Evolutionary conservation across 2,797 vertebrate species (phyloP).

Genomic region (Clarias platycephalus): DNA sequence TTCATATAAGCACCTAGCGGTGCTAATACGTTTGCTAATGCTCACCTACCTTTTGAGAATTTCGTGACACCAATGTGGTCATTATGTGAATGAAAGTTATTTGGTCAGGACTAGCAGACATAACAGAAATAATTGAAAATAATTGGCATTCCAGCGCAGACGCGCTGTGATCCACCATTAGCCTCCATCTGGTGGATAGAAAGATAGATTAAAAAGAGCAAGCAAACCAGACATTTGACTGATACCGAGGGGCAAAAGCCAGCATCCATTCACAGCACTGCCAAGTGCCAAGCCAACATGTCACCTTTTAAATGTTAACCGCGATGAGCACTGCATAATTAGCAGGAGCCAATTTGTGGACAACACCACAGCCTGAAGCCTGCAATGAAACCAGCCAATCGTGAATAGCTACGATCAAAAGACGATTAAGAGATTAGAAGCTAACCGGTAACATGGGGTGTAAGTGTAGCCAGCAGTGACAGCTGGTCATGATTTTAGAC

Average conservation of each 20-base stretch:
- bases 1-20: not conserved
- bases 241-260: constrained; percentile 15
- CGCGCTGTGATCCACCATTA: not conserved
- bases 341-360: constrained; percentile 35
- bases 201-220: constrained; percentile 25
- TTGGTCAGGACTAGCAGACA: not conserved
- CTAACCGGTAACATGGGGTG: not conserved
- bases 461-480: not conserved
- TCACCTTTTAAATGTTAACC: constrained; percentile 51
- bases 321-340: constrained; percentile 40
- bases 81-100: constrained; percentile 11
- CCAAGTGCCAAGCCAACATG: constrained; percentile 38
- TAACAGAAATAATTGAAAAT: not conserved
- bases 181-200: constrained; percentile 19
- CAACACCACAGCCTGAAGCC: not conserved
- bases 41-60: not conserved
- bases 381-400: constrained; percentile 12
- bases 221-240: constrained; percentile 15
- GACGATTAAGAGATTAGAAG: constrained; percentile 19
- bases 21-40: not conserved
- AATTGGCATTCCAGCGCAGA: not conserved
- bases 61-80: not conserved
- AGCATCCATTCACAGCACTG: constrained; percentile 44
- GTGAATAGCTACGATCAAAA: constrained; percentile 21
- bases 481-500: constrained; percentile 10